Evolutionary conservation across 2,797 vertebrate species (phyloP).

Genomic region (Kryptolebias ocellatus): DNA sequence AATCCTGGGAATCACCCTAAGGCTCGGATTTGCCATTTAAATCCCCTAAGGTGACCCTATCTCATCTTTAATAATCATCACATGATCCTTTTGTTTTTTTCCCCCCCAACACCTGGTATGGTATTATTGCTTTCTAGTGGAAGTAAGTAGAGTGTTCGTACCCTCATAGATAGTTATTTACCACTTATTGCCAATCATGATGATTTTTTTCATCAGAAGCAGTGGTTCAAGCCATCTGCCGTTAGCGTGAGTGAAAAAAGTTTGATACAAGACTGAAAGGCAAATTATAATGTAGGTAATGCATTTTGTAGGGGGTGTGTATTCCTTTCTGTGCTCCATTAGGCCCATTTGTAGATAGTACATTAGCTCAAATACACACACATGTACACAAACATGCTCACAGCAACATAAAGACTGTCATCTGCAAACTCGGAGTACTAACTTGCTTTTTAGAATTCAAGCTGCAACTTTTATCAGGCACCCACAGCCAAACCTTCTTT

Average conservation of each 20-base stretch:
- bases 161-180: slow-evolving; percentile 4
- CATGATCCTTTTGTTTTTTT: slow-evolving; percentile 4
- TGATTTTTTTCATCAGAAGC: slow-evolving; percentile 36
- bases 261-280: slow-evolving; percentile 20
- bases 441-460: slow-evolving; percentile 53
- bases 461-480: slow-evolving; percentile 64
- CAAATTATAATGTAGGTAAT: slow-evolving; percentile 35
- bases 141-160: slow-evolving; percentile 4
- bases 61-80: slow-evolving; percentile 42
- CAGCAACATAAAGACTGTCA: slow-evolving; percentile 35
- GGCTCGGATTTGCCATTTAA: slow-evolving; percentile 37
- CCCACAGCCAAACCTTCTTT: slow-evolving; percentile 55
- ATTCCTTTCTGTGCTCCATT: slow-evolving; percentile 58
- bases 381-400: slow-evolving; percentile 2
- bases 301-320: slow-evolving; percentile 24
- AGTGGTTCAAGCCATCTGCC: slow-evolving; percentile 20
- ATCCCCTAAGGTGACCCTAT: slow-evolving; percentile 18
- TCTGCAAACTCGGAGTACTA: slow-evolving; percentile 54
- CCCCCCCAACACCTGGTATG: slow-evolving; percentile 2
- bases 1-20: slow-evolving; percentile 35
- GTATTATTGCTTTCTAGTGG: slow-evolving; percentile 13
- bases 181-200: slow-evolving; percentile 21
- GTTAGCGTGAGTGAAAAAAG: slow-evolving; percentile 23
- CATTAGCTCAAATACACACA: slow-evolving; percentile 29
- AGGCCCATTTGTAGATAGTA: slow-evolving; percentile 61